Evolutionary conservation across 2,797 vertebrate species (phyloP).

Genomic region (Taeniopygia guttata): DNA sequence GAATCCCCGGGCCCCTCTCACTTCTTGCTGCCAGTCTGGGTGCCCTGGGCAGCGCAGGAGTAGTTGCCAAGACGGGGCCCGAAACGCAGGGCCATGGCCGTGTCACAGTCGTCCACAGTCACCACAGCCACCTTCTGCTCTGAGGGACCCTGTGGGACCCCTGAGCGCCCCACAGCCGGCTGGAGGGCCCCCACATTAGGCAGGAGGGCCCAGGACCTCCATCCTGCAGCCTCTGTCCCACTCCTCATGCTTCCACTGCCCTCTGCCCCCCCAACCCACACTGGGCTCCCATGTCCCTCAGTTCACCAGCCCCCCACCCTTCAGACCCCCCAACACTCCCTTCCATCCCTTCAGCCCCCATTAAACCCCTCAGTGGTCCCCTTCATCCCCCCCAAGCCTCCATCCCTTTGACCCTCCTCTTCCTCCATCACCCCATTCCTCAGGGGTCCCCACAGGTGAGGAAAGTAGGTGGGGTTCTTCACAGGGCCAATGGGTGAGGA

Average conservation of each 20-base stretch:
- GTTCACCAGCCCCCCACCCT: not conserved
- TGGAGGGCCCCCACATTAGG: constrained; percentile 43
- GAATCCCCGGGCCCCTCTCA: constrained; percentile 24
- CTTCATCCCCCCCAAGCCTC: not conserved
- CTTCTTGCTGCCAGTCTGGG: constrained; percentile 93
- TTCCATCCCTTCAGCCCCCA: not conserved
- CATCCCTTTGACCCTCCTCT: not conserved
- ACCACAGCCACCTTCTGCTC: constrained; percentile 92
- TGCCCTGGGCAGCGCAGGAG: constrained; percentile 90
- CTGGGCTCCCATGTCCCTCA: not conserved
- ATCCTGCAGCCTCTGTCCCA: not conserved
- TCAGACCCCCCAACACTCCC: not conserved
- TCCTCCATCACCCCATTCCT: not conserved
- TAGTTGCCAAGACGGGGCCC: constrained; percentile 87
- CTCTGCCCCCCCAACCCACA: not conserved
- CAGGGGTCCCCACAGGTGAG: not conserved
- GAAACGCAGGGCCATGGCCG: constrained; percentile 86
- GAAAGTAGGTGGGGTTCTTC: not conserved
- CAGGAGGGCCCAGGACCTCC: fast-evolving
- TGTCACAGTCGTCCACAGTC: constrained; percentile 90
- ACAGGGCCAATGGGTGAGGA: not conserved
- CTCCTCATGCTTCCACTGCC: not conserved
- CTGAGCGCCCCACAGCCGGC: constrained; percentile 86
- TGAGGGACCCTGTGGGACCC: constrained; percentile 90
- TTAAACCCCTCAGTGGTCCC: not conserved